A percentile compares a stretch with the other conserved stretches of the same genome.
These are phyloP conservation scores for Dione vanillae DNA, from an alignment of 2,888 invertebrate species.

Conservation along the genomic window DNA sequence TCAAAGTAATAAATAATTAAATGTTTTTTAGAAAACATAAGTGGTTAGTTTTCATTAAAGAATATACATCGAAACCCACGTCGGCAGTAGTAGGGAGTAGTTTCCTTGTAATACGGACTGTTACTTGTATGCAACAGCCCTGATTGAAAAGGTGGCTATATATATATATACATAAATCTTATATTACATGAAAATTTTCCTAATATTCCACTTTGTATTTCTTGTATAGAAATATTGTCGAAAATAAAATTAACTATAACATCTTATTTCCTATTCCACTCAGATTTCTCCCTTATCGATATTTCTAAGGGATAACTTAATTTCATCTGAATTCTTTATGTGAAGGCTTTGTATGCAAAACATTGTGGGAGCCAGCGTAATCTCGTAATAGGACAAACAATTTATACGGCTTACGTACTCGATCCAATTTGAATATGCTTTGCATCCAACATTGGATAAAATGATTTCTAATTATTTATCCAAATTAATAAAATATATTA, in stretches of 20 bases:
- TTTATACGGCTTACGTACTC: constrained; percentile 27
- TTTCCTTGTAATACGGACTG: too few species aligned
- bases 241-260: neutral
- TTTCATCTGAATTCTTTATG: constrained; percentile 48
- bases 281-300: constrained; percentile 24
- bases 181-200: too few species aligned
- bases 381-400: constrained; percentile 38
- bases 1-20: too few species aligned
- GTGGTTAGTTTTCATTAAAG: too few species aligned
- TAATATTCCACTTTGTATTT: neutral
- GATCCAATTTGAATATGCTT: constrained; percentile 26
- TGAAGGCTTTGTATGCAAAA: constrained; percentile 49
- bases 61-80: too few species aligned
- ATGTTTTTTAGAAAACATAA: too few species aligned
- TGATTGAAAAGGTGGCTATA: too few species aligned
- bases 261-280: constrained; percentile 21
- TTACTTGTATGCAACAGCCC: too few species aligned
- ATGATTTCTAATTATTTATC: constrained; percentile 3
- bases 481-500: too few species aligned
- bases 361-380: constrained; percentile 39
- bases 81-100: too few species aligned
- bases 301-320: constrained; percentile 45
- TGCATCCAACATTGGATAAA: constrained; percentile 10
- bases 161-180: too few species aligned
- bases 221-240: neutral